Evolutionary conservation across 1,140 invertebrate species (phyloP).

Genomic region (Drosophila littoralis): DNA sequence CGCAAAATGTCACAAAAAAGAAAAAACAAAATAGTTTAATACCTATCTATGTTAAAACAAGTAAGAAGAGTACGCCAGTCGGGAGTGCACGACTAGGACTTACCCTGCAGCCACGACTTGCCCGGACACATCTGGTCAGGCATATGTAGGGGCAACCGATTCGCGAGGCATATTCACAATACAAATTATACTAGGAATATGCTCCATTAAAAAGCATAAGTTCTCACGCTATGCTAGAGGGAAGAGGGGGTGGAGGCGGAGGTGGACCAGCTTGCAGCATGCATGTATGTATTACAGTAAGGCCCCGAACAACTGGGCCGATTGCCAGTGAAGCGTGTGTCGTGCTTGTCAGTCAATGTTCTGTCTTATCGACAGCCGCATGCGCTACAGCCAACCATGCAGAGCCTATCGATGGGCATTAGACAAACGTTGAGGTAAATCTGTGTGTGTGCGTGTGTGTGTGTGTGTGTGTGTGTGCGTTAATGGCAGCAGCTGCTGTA

Average conservation of each 20-base stretch:
- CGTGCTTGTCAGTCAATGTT: constrained; percentile 9
- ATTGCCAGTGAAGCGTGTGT: constrained; percentile 4
- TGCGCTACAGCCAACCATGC: background rate
- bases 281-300: background rate
- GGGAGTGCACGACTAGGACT: too few species aligned
- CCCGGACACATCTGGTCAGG: too few species aligned
- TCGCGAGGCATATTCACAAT: background rate
- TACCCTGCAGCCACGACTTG: too few species aligned
- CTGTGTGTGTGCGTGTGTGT: too few species aligned
- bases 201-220: constrained; percentile 15
- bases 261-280: too few species aligned
- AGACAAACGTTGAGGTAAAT: too few species aligned
- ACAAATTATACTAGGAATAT: background rate
- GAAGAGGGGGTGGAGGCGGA: too few species aligned
- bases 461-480: too few species aligned
- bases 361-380: background rate
- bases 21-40: background rate
- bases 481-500: background rate
- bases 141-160: constrained; percentile 2
- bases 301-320: too few species aligned
- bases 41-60: too few species aligned
- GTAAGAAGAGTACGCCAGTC: too few species aligned
- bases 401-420: background rate
- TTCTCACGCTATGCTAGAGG: constrained; percentile 37
- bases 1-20: constrained; percentile 37